Percentiles rank a stretch among this genome's conserved stretches.
Evolutionary conservation across 2,113 vertebrate species (phyloP).

Genomic region (Neodontobutis hainanensis): DNA sequence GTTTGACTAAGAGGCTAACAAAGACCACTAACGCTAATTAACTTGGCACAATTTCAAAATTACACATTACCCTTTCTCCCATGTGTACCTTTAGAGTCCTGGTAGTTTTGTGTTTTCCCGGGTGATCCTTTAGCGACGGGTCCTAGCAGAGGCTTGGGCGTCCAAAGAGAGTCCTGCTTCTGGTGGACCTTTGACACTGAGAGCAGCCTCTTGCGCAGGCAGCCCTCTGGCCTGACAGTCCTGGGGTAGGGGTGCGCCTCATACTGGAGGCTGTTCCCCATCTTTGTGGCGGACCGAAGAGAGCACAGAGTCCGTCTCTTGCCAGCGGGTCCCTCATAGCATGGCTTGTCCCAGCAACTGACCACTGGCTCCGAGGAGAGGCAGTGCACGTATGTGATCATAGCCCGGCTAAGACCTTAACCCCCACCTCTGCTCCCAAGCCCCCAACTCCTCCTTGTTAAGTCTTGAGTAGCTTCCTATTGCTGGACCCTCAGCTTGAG

Average conservation of each 20-base stretch:
- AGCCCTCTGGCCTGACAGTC: constrained; percentile 55
- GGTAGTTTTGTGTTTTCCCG: constrained; percentile 44
- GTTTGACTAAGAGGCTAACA: constrained; percentile 32
- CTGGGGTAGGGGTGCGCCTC: constrained; percentile 43
- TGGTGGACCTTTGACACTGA: constrained; percentile 77
- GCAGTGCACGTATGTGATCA: constrained; percentile 85
- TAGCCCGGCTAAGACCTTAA: constrained; percentile 68
- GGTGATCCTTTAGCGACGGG: constrained; percentile 32
- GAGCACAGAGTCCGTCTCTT: constrained; percentile 74
- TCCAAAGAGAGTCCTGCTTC: constrained; percentile 82
- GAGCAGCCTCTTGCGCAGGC: constrained; percentile 79
- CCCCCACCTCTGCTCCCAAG: constrained; percentile 29
- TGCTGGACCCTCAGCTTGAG: constrained; percentile 52
- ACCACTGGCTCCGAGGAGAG: constrained; percentile 79
- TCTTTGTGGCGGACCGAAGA: constrained; percentile 69
- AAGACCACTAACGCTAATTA: constrained; percentile 12
- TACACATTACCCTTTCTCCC: not conserved
- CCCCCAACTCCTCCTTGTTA: constrained; percentile 50
- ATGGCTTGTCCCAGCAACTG: constrained; percentile 81
- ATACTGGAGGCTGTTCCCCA: constrained; percentile 80
- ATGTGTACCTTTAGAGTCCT: constrained; percentile 68
- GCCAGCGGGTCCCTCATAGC: constrained; percentile 75
- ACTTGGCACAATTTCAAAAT: not conserved
- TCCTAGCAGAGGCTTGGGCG: constrained; percentile 78
- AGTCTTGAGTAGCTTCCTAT: constrained; percentile 41